Evolutionary conservation across 2,888 invertebrate species (phyloP).

Genomic region (Cantharis nigra): DNA sequence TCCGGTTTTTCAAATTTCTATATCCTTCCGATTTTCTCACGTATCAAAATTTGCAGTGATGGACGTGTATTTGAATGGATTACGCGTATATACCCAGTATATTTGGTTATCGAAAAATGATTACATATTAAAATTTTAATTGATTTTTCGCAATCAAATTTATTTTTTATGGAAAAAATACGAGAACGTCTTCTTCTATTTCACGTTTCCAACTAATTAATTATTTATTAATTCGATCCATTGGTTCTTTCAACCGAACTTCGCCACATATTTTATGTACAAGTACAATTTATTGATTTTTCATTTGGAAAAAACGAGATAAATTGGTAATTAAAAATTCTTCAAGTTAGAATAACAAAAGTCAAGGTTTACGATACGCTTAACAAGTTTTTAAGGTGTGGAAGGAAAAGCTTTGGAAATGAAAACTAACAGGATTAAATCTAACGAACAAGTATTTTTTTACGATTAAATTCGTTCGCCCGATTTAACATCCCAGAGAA

Average conservation of each 20-base stretch:
- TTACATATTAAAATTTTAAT: not conserved
- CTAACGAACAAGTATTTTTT: not conserved
- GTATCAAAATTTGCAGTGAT: not conserved
- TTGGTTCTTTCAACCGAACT: not conserved
- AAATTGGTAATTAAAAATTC: not conserved
- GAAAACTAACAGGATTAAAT: not conserved
- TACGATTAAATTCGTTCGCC: not conserved
- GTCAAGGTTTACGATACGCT: not conserved
- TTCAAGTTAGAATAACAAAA: not conserved
- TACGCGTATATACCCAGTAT: not conserved
- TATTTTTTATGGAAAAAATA: not conserved
- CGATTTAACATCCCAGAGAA: not conserved
- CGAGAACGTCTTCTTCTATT: not conserved
- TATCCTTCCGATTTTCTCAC: not conserved
- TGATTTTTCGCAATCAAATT: not conserved
- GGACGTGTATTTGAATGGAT: not conserved
- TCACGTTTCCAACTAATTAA: not conserved
- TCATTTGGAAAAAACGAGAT: not conserved
- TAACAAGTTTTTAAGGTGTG: not conserved
- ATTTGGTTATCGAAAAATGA: not conserved
- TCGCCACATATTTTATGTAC: not conserved
- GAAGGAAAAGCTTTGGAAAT: not conserved
- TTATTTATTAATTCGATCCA: not conserved
- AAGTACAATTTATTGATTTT: not conserved
- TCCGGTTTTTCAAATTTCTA: slow-evolving; percentile 4